Percentiles rank a stretch among this genome's conserved stretches.
Evolutionary conservation across 2,113 vertebrate species (phyloP).

Genomic region (Microcebus tavaratra): DNA sequence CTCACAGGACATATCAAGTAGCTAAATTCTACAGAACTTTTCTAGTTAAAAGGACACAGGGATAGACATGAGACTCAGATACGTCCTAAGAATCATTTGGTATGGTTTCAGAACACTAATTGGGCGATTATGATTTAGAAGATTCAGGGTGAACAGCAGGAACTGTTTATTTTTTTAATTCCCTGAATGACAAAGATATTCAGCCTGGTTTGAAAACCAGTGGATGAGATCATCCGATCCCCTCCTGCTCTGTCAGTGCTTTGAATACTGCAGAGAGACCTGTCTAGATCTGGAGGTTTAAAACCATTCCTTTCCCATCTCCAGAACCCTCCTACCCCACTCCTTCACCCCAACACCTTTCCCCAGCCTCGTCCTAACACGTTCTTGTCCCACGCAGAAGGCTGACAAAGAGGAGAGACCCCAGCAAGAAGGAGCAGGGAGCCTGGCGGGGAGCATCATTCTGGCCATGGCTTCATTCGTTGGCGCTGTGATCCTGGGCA

Average conservation of each 20-base stretch:
- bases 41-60: neutral
- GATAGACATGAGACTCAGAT: neutral
- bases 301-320: neutral
- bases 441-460: neutral
- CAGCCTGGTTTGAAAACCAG: neutral
- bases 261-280: neutral
- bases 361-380: neutral
- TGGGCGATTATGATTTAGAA: neutral
- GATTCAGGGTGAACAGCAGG: neutral
- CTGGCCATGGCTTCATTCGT: rapidly evolving
- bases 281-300: neutral
- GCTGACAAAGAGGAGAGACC: no score
- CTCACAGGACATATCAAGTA: neutral
- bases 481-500: neutral
- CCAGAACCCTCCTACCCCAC: neutral
- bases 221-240: neutral
- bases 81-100: neutral
- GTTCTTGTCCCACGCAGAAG: neutral
- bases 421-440: neutral
- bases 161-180: neutral
- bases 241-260: neutral
- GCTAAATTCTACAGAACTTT: neutral
- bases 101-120: neutral
- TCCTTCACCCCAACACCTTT: neutral
- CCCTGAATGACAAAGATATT: neutral